phyloP scores from a whole-genome alignment of 2,113 vertebrate genomes.

The Ctenomys sociabilis region DNA sequence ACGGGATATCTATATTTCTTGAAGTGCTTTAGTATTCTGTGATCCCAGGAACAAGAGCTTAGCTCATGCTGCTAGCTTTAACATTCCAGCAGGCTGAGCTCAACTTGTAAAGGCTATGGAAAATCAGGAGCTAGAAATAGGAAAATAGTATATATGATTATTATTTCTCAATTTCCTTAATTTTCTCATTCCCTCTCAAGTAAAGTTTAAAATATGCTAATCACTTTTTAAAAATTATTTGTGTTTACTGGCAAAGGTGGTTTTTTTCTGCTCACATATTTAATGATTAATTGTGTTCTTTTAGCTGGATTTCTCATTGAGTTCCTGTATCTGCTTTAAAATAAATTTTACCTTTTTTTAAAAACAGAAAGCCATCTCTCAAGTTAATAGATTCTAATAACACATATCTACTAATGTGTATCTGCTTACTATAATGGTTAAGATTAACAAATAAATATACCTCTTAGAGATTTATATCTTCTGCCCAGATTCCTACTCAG shows the following conservation, averaged over 20 bases:
- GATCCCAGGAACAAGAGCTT: conserved; percentile 39
- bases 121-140: conserved; percentile 44
- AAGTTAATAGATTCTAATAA: conserved; percentile 80
- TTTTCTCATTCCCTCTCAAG: conserved; percentile 2
- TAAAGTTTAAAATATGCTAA: conserved; percentile 64
- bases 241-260: conserved; percentile 28
- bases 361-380: conserved; percentile 69
- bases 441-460: conserved; percentile 78
- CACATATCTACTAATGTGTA: conserved; percentile 74
- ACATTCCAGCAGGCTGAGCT: conserved; percentile 1
- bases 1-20: neutral
- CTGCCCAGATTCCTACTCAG: conserved; percentile 83
- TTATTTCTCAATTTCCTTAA: conserved; percentile 67
- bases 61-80: conserved; percentile 45
- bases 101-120: conserved; percentile 42
- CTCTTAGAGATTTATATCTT: conserved; percentile 67
- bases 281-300: conserved; percentile 49
- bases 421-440: conserved; percentile 81
- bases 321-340: conserved; percentile 62
- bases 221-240: conserved; percentile 52
- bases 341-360: conserved; percentile 57
- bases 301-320: conserved; percentile 58
- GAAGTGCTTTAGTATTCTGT: conserved; percentile 6
- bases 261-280: conserved; percentile 32
- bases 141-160: conserved; percentile 40